phyloP scores from a whole-genome alignment of 2,113 vertebrate genomes.

The Erythrolamprus reginae region DNA sequence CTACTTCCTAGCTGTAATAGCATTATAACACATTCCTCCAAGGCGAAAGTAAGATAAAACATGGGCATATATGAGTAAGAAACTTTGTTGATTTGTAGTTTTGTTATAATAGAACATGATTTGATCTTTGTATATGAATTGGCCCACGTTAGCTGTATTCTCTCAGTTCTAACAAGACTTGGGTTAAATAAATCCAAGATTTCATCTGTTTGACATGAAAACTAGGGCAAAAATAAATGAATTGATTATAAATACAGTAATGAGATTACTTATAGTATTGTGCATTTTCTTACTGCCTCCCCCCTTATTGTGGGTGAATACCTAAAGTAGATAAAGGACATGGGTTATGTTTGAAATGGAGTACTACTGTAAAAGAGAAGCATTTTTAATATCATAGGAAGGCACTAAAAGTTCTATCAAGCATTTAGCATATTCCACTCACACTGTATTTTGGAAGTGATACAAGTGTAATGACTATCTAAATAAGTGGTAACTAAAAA shows the following conservation, averaged over 20 bases:
- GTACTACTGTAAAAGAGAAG: neutral
- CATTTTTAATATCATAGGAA: neutral
- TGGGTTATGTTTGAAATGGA: neutral
- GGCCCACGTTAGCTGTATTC: neutral
- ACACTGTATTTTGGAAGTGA: neutral
- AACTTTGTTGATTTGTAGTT: neutral
- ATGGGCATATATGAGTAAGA: neutral
- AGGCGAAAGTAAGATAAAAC: neutral
- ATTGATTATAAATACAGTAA: neutral
- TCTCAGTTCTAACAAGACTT: neutral
- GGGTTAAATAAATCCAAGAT: neutral
- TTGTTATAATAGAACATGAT: neutral
- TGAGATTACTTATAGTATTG: neutral
- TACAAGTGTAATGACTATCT: neutral
- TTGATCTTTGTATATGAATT: neutral
- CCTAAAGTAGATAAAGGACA: neutral
- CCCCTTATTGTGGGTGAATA: neutral
- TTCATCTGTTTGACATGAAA: neutral
- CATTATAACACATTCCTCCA: neutral
- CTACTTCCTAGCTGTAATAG: neutral
- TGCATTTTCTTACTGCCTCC: neutral
- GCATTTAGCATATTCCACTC: neutral
- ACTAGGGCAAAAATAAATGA: neutral
- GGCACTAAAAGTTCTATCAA: neutral
- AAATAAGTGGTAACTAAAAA: neutral